Base-by-base conservation (phyloP, 2,113 vertebrate genomes). In the Lathamus discolor region DNA sequence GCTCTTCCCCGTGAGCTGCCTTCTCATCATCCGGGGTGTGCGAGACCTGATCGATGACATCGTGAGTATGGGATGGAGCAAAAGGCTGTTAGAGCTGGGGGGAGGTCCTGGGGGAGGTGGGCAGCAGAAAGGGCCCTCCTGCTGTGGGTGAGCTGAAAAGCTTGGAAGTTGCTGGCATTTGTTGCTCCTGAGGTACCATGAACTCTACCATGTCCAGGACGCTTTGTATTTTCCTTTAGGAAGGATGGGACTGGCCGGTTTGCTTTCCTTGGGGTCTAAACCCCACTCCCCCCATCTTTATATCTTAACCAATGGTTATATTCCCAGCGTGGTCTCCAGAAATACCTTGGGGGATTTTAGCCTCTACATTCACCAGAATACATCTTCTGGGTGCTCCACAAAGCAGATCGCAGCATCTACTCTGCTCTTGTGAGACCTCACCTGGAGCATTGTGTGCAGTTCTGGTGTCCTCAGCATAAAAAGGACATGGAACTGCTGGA, bases 11-110 rank as follows among this genome's bases (percentile, higher is more conserved):
- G 95, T 99, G 46, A 4, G 98, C 48, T 92, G 97, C 29, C 98
- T 99, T 0, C 97, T 99, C 23, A 2, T 89, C 66, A 97, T 99
- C 82, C 97, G 99, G 29, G 99, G 98, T 3, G 17, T 98, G 8
- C 98, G 99, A 14, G 99, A 99, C 96, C 96, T 99, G 59, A 59
- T 96, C 10, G 98, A 98, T 6, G 99, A 99, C 92, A 97, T 99
- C 43, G 99, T 99, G 93, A 99, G 99, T 96, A 24, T 0, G 25
- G 2, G 8, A 5, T n/a, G 52, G 49, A 31, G 35, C 0, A 1
- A 12, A 76, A 37, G 35, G 31, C 35, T 44, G 16, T 15, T n/a
- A 24, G 59, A 3, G 8, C 3, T 6, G 39, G 46, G 35, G 1
- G 5, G 7, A 4, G 43, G 49, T 33, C 31, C 23, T 22, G 20